These are phyloP conservation scores for Arenicola marina DNA, from an alignment of 2,888 invertebrate genomes.

Conservation along the genomic window DNA sequence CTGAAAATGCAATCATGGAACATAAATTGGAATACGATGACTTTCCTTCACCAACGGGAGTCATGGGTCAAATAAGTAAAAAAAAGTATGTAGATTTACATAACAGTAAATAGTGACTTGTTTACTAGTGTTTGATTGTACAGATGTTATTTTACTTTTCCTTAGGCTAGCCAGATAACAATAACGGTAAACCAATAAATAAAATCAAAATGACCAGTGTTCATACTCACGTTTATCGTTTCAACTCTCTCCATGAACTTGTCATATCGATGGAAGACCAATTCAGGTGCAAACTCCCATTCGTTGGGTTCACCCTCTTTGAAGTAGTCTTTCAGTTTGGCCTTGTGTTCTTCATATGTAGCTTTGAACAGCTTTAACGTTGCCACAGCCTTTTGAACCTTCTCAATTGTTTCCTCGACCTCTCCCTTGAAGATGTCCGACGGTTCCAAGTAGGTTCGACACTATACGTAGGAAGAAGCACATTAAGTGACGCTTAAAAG, in stretches of 20 bases:
- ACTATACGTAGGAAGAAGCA: constrained; percentile 67
- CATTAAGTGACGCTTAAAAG: too few relatives aligned
- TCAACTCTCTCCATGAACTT: constrained; percentile 56
- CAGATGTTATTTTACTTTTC: too few relatives aligned
- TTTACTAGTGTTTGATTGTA: too few relatives aligned
- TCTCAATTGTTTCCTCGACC: constrained; percentile 87
- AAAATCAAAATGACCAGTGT: too few relatives aligned
- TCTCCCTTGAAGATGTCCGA: constrained; percentile 92
- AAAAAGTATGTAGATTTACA: too few relatives aligned
- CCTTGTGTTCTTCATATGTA: constrained; percentile 56
- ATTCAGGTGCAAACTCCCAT: constrained; percentile 61
- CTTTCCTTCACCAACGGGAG: too few relatives aligned
- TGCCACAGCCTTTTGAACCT: constrained; percentile 66
- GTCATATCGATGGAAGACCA: constrained; percentile 60
- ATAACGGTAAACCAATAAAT: too few relatives aligned
- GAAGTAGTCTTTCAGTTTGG: constrained; percentile 58
- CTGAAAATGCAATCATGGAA: constrained; percentile 55
- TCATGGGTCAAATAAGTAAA: too few relatives aligned
- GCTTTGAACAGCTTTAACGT: constrained; percentile 52
- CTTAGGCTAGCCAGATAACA: too few relatives aligned
- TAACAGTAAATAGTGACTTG: too few relatives aligned
- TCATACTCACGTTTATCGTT: constrained; percentile 50
- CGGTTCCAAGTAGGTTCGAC: constrained; percentile 85
- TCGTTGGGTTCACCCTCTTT: constrained; percentile 49
- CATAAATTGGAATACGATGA: too few relatives aligned